Evolutionary conservation across 2,797 vertebrate genomes (phyloP).

Genomic region (Phoebastria nigripes): DNA sequence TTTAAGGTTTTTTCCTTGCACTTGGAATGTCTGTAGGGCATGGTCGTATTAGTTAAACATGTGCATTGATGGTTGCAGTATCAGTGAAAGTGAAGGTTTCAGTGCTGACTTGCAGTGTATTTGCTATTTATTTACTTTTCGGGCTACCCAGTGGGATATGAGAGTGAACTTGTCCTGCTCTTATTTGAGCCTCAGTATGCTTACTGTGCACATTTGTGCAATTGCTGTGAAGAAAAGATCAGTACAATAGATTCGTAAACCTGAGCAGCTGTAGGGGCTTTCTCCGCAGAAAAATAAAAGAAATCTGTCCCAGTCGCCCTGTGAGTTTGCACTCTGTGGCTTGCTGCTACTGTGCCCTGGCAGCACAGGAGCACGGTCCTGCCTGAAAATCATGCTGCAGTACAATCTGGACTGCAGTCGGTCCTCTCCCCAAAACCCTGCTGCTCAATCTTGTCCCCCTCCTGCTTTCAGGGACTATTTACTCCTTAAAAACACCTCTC

Average conservation of each 20-base stretch:
- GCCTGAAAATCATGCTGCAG: neutral
- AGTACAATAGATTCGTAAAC: neutral
- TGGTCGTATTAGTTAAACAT: neutral
- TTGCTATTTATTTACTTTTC: slow-evolving; percentile 5
- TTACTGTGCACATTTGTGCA: slow-evolving; percentile 43
- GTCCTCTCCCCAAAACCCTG: neutral
- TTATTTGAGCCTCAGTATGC: neutral
- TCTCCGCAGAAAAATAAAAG: neutral
- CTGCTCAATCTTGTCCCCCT: neutral
- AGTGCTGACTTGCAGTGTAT: slow-evolving; percentile 1
- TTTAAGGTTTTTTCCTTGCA: neutral
- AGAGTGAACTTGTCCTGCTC: neutral
- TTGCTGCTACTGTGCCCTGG: neutral
- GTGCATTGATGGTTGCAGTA: neutral
- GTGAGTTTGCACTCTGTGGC: neutral
- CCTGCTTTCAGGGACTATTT: neutral
- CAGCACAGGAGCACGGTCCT: neutral
- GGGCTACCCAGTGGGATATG: neutral
- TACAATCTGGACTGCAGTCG: neutral
- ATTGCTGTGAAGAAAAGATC: slow-evolving; percentile 18
- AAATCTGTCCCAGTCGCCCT: neutral
- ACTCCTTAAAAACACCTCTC: neutral
- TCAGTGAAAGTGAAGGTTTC: neutral
- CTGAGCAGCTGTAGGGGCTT: neutral
- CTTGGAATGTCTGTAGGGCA: neutral